These are phyloP conservation scores for Acrobasis consociella DNA, from an alignment of 2,888 invertebrate species.

Conservation along the genomic window DNA sequence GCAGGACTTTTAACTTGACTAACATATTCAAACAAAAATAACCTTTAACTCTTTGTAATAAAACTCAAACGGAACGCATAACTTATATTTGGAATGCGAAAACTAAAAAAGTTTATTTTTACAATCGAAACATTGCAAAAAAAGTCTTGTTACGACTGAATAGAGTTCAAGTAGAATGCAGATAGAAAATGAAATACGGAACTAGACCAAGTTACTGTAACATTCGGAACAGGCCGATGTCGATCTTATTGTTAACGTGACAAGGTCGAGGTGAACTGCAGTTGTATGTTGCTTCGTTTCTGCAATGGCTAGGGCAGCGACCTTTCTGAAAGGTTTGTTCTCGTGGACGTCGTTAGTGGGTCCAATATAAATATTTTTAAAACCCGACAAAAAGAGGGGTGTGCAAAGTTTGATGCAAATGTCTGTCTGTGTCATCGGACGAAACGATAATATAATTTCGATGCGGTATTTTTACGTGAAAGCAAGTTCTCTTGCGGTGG, in stretches of 20 bases:
- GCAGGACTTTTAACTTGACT: constrained; percentile 61
- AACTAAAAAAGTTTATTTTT: constrained; percentile 37
- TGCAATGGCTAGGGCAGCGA: constrained; percentile 63
- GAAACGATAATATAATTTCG: too few relatives aligned
- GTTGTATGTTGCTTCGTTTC: constrained; percentile 29
- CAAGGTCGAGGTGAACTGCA: constrained; percentile 36
- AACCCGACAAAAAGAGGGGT: too few relatives aligned
- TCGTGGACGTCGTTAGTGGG: background rate
- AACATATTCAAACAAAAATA: constrained; percentile 41
- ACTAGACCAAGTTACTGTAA: constrained; percentile 26
- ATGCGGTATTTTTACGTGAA: too few relatives aligned
- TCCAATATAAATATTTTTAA: background rate
- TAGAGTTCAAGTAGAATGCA: constrained; percentile 33
- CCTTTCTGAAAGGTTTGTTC: constrained; percentile 43
- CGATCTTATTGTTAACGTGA: constrained; percentile 2
- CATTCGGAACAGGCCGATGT: constrained; percentile 30
- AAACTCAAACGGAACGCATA: constrained; percentile 28
- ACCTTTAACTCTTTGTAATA: constrained; percentile 34
- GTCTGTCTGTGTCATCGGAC: too few relatives aligned
- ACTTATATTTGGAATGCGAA: constrained; percentile 41
- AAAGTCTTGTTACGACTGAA: constrained; percentile 17
- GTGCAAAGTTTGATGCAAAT: too few relatives aligned
- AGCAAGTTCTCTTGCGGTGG: too few relatives aligned
- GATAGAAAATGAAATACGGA: constrained; percentile 42
- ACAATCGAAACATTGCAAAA: constrained; percentile 30